Base-by-base conservation (phyloP, 1,140 invertebrate species). In the Drosophila funebris region DNA sequence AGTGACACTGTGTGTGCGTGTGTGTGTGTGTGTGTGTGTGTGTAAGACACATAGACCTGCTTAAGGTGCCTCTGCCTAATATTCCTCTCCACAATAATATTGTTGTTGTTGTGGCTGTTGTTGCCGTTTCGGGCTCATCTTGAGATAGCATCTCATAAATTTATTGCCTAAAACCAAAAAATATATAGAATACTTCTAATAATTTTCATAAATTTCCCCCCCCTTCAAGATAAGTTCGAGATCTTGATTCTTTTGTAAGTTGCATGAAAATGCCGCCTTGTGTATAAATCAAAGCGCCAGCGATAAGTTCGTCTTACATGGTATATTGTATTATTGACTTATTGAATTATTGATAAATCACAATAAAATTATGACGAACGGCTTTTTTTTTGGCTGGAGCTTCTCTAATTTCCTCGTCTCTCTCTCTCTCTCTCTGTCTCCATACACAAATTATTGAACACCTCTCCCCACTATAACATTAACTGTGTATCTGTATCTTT, bases 111-210 rank as follows among this genome's bases (percentile, higher is more conserved):
- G 24, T 27, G 4, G 24, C 6, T 27, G 24, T 27, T 27, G 24
- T 1, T 27, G 24, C 24, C 24, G 24, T 27, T 54, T 31, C 37
- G 79, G 76, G 58, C 83, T 79, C 83, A 88, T 88, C 83, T 88
- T 88, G 83, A 88, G 83, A 88, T 88, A 88, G 78, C 72, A 88
- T 88, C 84, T 88, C 27, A 62, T 33, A 88, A 88, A 88, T 88
- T 88, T 88, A 88, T 88, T 71, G 83, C 83, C 78, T 82, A 87
- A 83, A 88, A 75, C 71, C 72, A 73, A 78, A 22, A 52, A 79
- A 83, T 88, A 88, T 88, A 88, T 87, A 87, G 78, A 87, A 87
- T 88, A 88, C 78, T 87, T 88, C 57, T 88, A 88, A 88, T 88
- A 88, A 88, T 88, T 88, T 88, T 88, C 83, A 89, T 87, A 88